A percentile compares a stretch with the other conserved stretches of the same genome.
These are phyloP conservation scores for Cyphomyrmex costatus DNA, from an alignment of 1,140 invertebrate genomes.

Conservation along the genomic window DNA sequence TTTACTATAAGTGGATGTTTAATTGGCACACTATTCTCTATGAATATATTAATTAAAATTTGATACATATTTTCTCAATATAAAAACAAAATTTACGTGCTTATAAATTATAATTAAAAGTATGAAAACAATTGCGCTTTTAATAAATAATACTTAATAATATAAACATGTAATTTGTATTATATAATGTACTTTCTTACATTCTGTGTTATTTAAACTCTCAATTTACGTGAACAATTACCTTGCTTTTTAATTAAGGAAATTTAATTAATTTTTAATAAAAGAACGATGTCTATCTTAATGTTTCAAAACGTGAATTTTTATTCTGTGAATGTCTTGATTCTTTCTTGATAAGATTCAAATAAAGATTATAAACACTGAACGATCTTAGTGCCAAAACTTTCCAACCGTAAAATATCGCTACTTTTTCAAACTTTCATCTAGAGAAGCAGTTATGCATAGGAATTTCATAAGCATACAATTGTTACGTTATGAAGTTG, in stretches of 20 bases:
- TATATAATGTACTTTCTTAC: background rate
- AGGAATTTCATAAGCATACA: constrained; percentile 51
- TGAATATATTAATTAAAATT: no score
- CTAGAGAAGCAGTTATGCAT: constrained; percentile 7
- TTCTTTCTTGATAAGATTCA: constrained; percentile 9
- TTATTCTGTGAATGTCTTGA: background rate
- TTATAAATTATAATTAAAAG: background rate
- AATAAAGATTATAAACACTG: background rate
- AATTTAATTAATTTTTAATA: background rate
- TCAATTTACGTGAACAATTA: background rate
- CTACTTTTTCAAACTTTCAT: constrained; percentile 45
- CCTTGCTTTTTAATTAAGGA: background rate
- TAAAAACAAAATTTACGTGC: background rate
- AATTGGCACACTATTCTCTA: no score
- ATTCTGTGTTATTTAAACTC: no score
- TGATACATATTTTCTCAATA: no score
- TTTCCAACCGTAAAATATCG: constrained; percentile 10
- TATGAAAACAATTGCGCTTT: background rate
- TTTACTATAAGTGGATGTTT: no score
- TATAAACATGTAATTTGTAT: background rate
- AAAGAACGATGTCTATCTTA: background rate
- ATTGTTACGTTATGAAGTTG: constrained; percentile 43
- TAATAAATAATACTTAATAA: background rate
- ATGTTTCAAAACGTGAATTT: background rate
- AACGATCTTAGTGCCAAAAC: constrained; percentile 13